phyloP scores from a whole-genome alignment of 1,140 invertebrate species.

The Platyura marginata region DNA sequence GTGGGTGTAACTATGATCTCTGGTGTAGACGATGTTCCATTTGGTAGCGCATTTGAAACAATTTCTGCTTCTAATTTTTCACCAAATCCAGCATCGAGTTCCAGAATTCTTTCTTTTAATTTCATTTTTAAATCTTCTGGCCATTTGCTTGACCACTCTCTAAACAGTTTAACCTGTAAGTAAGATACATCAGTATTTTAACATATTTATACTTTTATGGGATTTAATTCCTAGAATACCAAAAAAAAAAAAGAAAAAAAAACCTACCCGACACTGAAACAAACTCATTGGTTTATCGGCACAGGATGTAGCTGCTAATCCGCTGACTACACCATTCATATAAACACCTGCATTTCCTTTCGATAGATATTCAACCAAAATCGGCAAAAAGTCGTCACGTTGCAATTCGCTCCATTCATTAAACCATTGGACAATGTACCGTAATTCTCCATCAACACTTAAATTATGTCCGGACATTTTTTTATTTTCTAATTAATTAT shows the following conservation, averaged over 20 bases:
- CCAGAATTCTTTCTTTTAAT: slow-evolving; percentile 44
- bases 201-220: too few relatives aligned
- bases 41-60: slow-evolving; percentile 6
- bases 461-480: slow-evolving; percentile 9
- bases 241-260: too few relatives aligned
- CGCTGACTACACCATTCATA: slow-evolving; percentile 53
- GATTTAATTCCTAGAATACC: too few relatives aligned
- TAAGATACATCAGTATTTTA: too few relatives aligned
- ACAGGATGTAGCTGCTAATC: slow-evolving; percentile 42
- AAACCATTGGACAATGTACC: slow-evolving; percentile 73
- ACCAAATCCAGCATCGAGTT: slow-evolving; percentile 48
- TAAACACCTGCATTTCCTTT: slow-evolving; percentile 30
- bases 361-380: slow-evolving; percentile 49
- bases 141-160: slow-evolving; percentile 74
- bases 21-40: not conserved
- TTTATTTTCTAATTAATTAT: not conserved
- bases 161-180: slow-evolving; percentile 57
- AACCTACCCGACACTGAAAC: slow-evolving; percentile 66
- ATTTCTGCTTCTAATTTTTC: slow-evolving; percentile 45
- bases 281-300: slow-evolving; percentile 62
- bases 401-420: slow-evolving; percentile 76
- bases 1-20: not conserved
- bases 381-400: slow-evolving; percentile 59
- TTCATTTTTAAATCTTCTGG: slow-evolving; percentile 48
- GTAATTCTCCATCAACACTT: slow-evolving; percentile 43